A percentile compares a stretch with the other conserved stretches of the same genome.
These are phyloP conservation scores for Sorex araneus DNA, from an alignment of 2,113 vertebrate genomes.

Conservation along the genomic window DNA sequence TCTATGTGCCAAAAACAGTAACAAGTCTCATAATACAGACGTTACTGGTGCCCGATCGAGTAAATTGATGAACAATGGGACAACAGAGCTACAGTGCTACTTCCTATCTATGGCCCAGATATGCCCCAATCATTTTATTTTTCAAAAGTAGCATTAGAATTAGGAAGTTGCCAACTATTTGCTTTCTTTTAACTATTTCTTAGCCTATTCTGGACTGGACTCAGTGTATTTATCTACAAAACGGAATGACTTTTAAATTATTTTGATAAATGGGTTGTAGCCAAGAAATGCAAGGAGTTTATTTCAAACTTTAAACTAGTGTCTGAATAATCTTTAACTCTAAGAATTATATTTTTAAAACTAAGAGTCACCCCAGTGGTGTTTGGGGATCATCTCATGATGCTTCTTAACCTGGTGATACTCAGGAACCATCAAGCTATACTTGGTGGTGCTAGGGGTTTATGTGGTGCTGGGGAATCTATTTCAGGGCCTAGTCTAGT, in stretches of 20 bases:
- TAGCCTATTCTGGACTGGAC: background rate
- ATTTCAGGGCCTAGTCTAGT: too few relatives aligned
- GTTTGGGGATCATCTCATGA: too few relatives aligned
- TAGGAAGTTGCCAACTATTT: constrained; percentile 2
- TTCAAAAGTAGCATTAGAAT: background rate
- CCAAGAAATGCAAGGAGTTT: background rate
- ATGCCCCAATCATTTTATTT: background rate
- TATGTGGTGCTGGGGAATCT: too few relatives aligned
- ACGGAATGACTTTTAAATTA: background rate
- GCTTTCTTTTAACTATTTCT: background rate
- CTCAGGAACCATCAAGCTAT: too few relatives aligned
- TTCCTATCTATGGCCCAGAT: background rate
- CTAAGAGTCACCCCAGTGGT: too few relatives aligned
- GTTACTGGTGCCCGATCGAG: too few relatives aligned
- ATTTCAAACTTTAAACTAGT: constrained; percentile 23
- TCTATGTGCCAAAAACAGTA: too few relatives aligned
- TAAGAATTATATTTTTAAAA: background rate
- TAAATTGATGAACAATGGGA: too few relatives aligned
- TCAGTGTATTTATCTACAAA: constrained; percentile 40
- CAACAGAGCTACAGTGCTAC: too few relatives aligned
- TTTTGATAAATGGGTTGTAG: constrained; percentile 3
- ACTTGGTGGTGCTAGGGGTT: too few relatives aligned
- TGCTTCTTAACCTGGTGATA: too few relatives aligned
- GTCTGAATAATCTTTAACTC: constrained; percentile 50
- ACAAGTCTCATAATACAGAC: too few relatives aligned